Base-by-base conservation (phyloP, 2,797 vertebrate genomes). In the Myripristis murdjan region DNA sequence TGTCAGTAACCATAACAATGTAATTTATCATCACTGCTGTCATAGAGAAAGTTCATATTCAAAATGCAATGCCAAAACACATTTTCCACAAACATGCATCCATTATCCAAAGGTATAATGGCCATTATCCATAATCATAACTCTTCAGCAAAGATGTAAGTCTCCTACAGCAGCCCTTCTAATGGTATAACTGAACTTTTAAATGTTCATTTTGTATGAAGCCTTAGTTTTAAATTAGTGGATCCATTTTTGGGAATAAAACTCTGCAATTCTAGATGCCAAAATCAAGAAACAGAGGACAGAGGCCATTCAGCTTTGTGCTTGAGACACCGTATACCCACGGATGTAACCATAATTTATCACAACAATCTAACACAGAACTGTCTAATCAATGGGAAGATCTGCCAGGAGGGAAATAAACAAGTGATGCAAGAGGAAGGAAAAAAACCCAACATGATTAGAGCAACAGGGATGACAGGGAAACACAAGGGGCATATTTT, bases 1-100 rank as follows among this genome's bases (percentile, higher is more conserved):
- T 96, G 92, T 59, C 56, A 80, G 37, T 3, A 2, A 65, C 16
- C 1, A 54, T 6, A 33, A 49, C 53, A 3, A 11, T n/a, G n/a
- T n/a, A n/a, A n/a, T n/a, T n/a, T n/a, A n/a, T n/a, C n/a, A n/a
- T n/a, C n/a, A n/a, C n/a, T n/a, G n/a, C n/a, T n/a, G n/a, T n/a
- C n/a, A n/a, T n/a, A n/a, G n/a, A n/a, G n/a, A n/a, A n/a, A n/a
- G n/a, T n/a, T n/a, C n/a, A 11, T 14, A 14, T 39, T 31, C 28
- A 31, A 31, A 31, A 31, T 7, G 1, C 28, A 31, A 31, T 31
- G n/a, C n/a, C n/a, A n/a, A 31, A 4, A 31, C 31, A 4, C 7
- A 31, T 31, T 31, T 31, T 31, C 7, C 28, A 31, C 4, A 31
- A 31, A 31, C 28, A 7, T 31, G 28, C 7, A 31, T 31, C 28